Base-by-base conservation (phyloP, 2,113 vertebrate genomes). In the Antennarius striatus region DNA sequence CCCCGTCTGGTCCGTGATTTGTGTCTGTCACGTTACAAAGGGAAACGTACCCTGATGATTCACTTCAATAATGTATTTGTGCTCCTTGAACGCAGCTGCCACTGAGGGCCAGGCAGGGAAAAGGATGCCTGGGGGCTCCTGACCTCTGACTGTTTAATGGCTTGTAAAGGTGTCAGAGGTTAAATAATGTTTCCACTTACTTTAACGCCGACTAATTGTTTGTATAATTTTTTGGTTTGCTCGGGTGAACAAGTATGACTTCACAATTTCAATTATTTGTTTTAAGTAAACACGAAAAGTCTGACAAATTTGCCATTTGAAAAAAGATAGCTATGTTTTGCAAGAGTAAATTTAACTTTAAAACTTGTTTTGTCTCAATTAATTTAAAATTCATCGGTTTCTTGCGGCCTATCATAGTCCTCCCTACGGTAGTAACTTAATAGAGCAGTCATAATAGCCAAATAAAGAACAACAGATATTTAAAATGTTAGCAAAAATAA, bases 101-200 rank as follows among this genome's bases (percentile, higher is more conserved):
- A 45, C 2, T 48, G 63, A 61, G 73, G 54, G 9, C 55, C 17
- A 54, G 61, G 57, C 36, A 17, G 59, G 73, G 79, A 49, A 73
- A 62, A 59, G 75, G 76, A 70, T 53, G 79, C 77, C 82, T 1
- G 77, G 40, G 82, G 86, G 52, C 60, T 45, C 59, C 54, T 88
- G 91, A 93, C 91, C 92, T 84, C 77, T 88, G 84, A 78, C 91
- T 81, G 84, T 86, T 86, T 89, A 91, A 91, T 78, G 88, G 84
- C 85, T 89, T 89, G 89, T 89, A 84, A 86, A 86, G 67, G 86
- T 82, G 90, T 85, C 88, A 91, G 77, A 91, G 92, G 91, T 93
- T 93, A 92, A 92, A 92, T 88, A 91, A 90, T 77, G 83, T 91
- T 91, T 92, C 88, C 89, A 90, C 78, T 82, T 73, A 82, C 90